Evolutionary conservation across 2,113 vertebrate species (phyloP).

Genomic region (Phylloscopus trochilus): DNA sequence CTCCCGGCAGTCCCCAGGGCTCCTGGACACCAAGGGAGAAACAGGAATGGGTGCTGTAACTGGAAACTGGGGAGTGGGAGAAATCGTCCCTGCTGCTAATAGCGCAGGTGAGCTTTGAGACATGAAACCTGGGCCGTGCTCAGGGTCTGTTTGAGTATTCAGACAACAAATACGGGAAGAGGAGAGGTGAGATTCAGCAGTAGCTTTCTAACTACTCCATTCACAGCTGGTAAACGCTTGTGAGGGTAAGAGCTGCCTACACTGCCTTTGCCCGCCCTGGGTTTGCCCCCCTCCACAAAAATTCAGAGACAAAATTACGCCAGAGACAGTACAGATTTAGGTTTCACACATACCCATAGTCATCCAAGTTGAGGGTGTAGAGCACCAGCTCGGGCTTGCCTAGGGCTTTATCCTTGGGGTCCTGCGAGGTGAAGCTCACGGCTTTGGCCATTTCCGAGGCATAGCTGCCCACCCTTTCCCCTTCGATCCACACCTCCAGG

Average conservation of each 20-base stretch:
- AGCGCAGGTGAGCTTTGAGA: not conserved
- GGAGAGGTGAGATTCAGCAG: not conserved
- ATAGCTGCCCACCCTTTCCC: slow-evolving; percentile 84
- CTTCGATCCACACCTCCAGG: slow-evolving; percentile 91
- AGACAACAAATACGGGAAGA: not conserved
- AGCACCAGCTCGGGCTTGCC: slow-evolving; percentile 88
- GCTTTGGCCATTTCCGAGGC: slow-evolving; percentile 84
- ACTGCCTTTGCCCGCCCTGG: not conserved
- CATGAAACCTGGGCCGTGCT: fast-evolving
- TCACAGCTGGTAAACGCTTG: not conserved
- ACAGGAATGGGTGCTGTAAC: not conserved
- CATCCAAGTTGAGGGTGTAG: slow-evolving; percentile 87
- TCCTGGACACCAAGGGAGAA: slow-evolving; percentile 56
- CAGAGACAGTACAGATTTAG: not conserved
- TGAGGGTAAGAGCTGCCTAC: not conserved
- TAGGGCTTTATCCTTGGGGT: slow-evolving; percentile 72
- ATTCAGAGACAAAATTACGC: not conserved
- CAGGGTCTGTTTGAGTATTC: not conserved
- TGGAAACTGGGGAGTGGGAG: not conserved
- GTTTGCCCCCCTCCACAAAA: not conserved
- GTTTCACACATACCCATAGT: slow-evolving; percentile 80
- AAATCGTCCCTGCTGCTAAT: not conserved
- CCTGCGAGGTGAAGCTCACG: slow-evolving; percentile 86
- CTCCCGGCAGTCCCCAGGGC: slow-evolving; percentile 79
- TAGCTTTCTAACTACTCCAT: not conserved